Base-by-base conservation (phyloP, 2,888 invertebrate genomes). In the Melinaea menophilus region DNA sequence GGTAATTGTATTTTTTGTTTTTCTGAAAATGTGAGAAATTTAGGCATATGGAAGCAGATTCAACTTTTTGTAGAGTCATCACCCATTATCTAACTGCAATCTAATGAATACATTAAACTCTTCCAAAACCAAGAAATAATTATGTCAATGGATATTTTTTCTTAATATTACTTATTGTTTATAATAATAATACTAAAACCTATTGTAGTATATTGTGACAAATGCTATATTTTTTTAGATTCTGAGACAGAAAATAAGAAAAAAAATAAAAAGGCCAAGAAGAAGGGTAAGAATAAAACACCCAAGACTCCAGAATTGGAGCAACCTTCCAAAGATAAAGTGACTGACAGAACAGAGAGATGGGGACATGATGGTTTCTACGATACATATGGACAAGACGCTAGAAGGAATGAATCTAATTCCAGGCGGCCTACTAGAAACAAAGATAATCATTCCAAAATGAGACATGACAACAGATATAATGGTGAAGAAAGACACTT, bases 351-450 rank as follows among this genome's bases (percentile, higher is more conserved):
- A 63, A 64, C 60, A 22, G 84, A 87, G 56, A 78, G 83, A 62
- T 89, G 90, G 90, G 89, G 88, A 2, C 90, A 90, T 66, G 89
- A 89, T 59, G 88, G 90, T 2, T 90, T 86, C 66, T 90, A 85
- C 66, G 88, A 90, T 46, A 88, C 85, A 0, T 88, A 90, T 64
- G 90, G 90, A 0, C 78, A 84, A 73, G 84, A 83, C 55, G 88
- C 86, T 1, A 75, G 76, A 22, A 75, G 88, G 56, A 68, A 69
- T 4, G 82, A 84, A 9, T 69, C 76, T 2, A 77, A 77, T 55
- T 71, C 75, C n/a, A 73, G 76, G n/a, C 74, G 72, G 57, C 67
- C 75, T 9, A 78, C 80, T 11, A 74, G 76, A 45, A 79, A 81
- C 31, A 70, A 68, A 34, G 75, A 75, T 46, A 79, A 79, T 59